Percentiles rank a stretch among this genome's conserved stretches.
phyloP scores from a whole-genome alignment of 2,797 vertebrate species.

The Falco concolor region DNA sequence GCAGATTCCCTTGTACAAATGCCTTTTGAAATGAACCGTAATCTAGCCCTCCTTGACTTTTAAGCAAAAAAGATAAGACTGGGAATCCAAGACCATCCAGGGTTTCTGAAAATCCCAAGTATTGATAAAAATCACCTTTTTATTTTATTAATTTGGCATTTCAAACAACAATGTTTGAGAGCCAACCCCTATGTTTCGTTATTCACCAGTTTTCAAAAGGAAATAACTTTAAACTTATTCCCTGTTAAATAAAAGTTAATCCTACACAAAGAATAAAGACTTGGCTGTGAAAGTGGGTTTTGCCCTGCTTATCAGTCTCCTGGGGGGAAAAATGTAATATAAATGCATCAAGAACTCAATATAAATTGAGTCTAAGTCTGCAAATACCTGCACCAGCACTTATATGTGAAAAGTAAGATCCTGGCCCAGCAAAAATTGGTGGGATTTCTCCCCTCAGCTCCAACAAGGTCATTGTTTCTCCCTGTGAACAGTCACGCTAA shows the following conservation, averaged over 20 bases:
- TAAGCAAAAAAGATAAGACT: neutral
- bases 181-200: neutral
- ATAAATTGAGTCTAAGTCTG: neutral
- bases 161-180: neutral
- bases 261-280: neutral
- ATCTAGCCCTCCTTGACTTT: neutral
- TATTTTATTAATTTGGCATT: neutral
- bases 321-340: neutral
- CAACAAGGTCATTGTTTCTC: neutral
- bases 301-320: neutral
- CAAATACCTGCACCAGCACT: neutral
- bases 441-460: neutral
- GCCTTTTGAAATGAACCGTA: neutral
- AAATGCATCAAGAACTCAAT: neutral
- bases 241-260: constrained; percentile 6
- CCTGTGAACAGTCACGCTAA: neutral
- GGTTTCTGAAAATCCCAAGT: neutral
- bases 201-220: neutral
- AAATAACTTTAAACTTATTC: neutral
- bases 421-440: neutral
- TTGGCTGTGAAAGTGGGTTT: neutral
- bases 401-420: neutral
- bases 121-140: neutral
- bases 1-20: neutral
- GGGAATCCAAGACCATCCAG: neutral